These are phyloP conservation scores for Pachypsylla venusta DNA, from an alignment of 1,140 invertebrate species.

Conservation along the genomic window DNA sequence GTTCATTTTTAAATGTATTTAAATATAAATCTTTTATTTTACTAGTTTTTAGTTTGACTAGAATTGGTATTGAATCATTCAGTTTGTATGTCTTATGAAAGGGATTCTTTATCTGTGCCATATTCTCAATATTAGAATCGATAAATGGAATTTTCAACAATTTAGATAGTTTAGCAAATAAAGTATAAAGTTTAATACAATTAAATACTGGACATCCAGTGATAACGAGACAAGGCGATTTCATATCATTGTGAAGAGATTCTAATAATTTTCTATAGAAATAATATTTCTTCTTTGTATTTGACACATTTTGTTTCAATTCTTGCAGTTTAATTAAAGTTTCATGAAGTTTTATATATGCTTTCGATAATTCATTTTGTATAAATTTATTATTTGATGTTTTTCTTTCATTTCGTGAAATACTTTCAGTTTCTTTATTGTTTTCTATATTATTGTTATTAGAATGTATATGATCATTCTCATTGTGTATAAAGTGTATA, in stretches of 20 bases:
- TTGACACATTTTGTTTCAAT: neutral
- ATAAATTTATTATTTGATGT: neutral
- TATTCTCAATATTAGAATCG: neutral
- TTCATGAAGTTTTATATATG: neutral
- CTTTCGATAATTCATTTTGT: neutral
- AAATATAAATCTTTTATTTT: conserved; percentile 6
- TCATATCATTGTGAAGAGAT: neutral
- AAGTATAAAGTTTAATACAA: neutral
- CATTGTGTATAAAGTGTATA: too few relatives aligned
- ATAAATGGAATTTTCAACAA: neutral
- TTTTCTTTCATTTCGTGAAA: too few relatives aligned
- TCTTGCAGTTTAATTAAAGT: neutral
- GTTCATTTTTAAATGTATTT: neutral
- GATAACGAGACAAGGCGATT: neutral
- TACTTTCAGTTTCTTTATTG: too few relatives aligned
- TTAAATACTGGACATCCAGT: neutral
- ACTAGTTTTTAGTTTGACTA: neutral
- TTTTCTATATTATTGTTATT: too few relatives aligned
- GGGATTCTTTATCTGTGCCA: neutral
- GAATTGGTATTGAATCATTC: neutral
- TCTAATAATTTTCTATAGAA: conserved; percentile 5
- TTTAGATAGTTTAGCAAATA: neutral
- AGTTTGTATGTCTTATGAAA: neutral
- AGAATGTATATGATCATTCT: too few relatives aligned
- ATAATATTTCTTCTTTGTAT: neutral